phyloP scores from a whole-genome alignment of 2,113 vertebrate species.

The Perccottus glenii region DNA sequence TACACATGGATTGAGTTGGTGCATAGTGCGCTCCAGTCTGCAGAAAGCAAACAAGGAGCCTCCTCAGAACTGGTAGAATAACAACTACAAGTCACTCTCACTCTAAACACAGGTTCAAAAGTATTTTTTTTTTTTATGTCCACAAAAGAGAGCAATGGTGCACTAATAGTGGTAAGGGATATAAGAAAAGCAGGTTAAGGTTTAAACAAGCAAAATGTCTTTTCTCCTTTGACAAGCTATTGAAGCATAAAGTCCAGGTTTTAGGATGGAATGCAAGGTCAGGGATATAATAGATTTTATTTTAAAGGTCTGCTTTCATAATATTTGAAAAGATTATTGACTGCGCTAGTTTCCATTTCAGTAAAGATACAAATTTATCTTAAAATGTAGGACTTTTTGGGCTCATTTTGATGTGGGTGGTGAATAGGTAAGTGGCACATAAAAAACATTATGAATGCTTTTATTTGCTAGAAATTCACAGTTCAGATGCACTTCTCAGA shows the following conservation, averaged over 20 bases:
- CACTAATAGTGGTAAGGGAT: constrained; percentile 1
- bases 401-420: not conserved
- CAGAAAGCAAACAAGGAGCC: constrained; percentile 37
- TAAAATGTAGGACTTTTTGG: not conserved
- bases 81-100: constrained; percentile 22
- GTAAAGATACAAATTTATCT: not conserved
- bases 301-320: constrained; percentile 2
- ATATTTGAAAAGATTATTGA: not conserved
- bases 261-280: constrained; percentile 26
- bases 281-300: constrained; percentile 8
- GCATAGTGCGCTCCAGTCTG: constrained; percentile 6
- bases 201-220: not conserved
- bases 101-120: not conserved
- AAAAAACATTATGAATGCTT: not conserved
- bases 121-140: not conserved
- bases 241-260: not conserved
- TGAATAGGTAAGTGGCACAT: not conserved
- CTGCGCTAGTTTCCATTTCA: not conserved
- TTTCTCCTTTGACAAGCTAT: not conserved
- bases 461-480: constrained; percentile 5
- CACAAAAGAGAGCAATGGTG: not conserved
- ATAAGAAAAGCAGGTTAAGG: not conserved
- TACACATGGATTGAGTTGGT: constrained; percentile 9
- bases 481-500: constrained; percentile 14
- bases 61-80: constrained; percentile 31